phyloP scores from a whole-genome alignment of 2,113 vertebrate species.

The Rhizomys pruinosus region DNA sequence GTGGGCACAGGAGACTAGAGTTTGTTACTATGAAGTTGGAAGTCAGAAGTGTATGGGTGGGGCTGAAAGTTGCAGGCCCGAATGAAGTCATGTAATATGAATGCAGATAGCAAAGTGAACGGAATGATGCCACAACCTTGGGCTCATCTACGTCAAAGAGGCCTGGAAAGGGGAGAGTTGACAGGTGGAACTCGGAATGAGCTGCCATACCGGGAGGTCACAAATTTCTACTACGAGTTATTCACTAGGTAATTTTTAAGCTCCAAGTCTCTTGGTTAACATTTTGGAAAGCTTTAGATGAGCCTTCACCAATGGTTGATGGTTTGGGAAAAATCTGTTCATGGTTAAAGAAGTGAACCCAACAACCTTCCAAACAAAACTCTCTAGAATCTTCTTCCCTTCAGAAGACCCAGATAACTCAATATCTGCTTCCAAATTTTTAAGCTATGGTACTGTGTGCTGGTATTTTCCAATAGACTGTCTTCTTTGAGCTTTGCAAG shows the following conservation, averaged over 20 bases:
- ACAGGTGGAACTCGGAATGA: background rate
- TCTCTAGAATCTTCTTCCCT: background rate
- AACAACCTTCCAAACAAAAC: background rate
- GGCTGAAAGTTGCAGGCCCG: background rate
- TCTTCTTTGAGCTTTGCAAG: constrained; percentile 10
- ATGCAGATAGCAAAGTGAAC: background rate
- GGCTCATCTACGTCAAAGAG: background rate
- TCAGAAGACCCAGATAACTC: background rate
- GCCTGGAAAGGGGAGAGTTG: background rate
- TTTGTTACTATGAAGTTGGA: background rate
- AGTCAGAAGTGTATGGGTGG: background rate
- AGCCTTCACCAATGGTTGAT: background rate
- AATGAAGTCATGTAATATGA: background rate
- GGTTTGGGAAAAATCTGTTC: background rate
- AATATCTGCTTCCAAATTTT: constrained; percentile 42
- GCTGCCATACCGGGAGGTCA: background rate
- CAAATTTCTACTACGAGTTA: no score
- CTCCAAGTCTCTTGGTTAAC: background rate
- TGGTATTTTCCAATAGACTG: background rate
- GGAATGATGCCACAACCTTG: background rate
- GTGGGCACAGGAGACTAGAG: background rate
- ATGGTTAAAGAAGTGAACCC: constrained; percentile 30
- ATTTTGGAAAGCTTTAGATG: constrained; percentile 25
- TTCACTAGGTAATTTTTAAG: background rate
- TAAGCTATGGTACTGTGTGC: background rate